These are phyloP conservation scores for Alethe castanea DNA, from an alignment of 2,113 vertebrate genomes.

Conservation along the genomic window DNA sequence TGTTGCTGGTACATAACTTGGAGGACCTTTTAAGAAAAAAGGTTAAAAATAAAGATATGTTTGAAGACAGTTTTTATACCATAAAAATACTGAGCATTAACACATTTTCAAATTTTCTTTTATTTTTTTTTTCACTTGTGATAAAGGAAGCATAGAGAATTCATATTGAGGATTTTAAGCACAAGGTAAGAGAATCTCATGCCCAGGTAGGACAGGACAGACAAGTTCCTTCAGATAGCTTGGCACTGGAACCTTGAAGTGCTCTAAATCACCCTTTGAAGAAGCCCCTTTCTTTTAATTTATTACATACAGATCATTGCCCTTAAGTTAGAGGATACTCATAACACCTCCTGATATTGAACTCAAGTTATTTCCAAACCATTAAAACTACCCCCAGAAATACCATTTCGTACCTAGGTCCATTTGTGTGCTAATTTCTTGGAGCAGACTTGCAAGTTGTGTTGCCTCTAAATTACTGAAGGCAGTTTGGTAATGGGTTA, in stretches of 20 bases:
- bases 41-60: not conserved
- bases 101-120: not conserved
- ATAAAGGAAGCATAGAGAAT: not conserved
- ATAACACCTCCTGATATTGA: not conserved
- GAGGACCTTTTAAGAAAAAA: slow-evolving; percentile 83
- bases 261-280: not conserved
- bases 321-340: not conserved
- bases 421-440: slow-evolving; percentile 96
- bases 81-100: not conserved
- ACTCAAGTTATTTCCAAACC: not conserved
- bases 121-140: not conserved
- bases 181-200: not conserved
- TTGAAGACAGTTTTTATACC: not conserved
- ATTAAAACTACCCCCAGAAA: not conserved
- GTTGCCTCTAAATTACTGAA: slow-evolving; percentile 93
- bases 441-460: slow-evolving; percentile 92
- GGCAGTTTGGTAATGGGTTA: slow-evolving; percentile 96
- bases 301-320: not conserved
- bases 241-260: not conserved
- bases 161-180: not conserved
- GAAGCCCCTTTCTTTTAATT: not conserved
- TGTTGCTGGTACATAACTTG: slow-evolving; percentile 96
- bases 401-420: slow-evolving; percentile 83
- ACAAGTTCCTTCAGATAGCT: not conserved
- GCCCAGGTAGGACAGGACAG: not conserved